Base-by-base conservation (phyloP, 2,888 invertebrate species). In the Hirtodrosophila confusa region DNA sequence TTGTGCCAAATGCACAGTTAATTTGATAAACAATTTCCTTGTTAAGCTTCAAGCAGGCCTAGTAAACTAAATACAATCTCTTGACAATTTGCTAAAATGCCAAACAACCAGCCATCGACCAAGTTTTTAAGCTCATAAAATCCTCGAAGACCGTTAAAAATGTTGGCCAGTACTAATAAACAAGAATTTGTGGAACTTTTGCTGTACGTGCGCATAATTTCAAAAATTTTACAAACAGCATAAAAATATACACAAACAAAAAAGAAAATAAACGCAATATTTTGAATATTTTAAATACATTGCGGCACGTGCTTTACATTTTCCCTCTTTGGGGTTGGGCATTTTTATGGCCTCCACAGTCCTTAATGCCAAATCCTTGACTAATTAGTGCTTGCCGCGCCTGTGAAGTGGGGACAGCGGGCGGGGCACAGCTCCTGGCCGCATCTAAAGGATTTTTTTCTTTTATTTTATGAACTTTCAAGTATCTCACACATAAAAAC, bases 281-380 rank as follows among this genome's bases (percentile, higher is more conserved):
- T 74, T 66, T 56, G 75, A 63, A 74, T 70, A 61, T 73, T 82
- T 64, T 49, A 76, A 76, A 79, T 76, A 63, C 58, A 56, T 29
- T 33, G n/a, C n/a, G 48, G 70, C 61, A 79, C 80, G 83, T 82
- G 66, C 67, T 67, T 44, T 41, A 58, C 66, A 72, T 67, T 71
- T 62, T 67, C 43, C 41, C 51, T 51, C 56, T 53, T 51, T 50
- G 40, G 44, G 45, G 45, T 33, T 23, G 53, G 35, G 57, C 33
- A 47, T 41, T 57, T 31, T 35, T 44, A 11, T 3, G 27, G 27
- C 6, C 3, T 27, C 3, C 27, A 27, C 31, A 54, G 65, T 23
- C 49, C 51, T 56, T 69, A 60, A 62, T 69, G 55, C 57, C 62
- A 69, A 78, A 83, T 72, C 72, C 80, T 80, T 80, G 80, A 83